Conservation (phyloP, 2,113 vertebrate genomes). For the Pelusios castaneus region DNA sequence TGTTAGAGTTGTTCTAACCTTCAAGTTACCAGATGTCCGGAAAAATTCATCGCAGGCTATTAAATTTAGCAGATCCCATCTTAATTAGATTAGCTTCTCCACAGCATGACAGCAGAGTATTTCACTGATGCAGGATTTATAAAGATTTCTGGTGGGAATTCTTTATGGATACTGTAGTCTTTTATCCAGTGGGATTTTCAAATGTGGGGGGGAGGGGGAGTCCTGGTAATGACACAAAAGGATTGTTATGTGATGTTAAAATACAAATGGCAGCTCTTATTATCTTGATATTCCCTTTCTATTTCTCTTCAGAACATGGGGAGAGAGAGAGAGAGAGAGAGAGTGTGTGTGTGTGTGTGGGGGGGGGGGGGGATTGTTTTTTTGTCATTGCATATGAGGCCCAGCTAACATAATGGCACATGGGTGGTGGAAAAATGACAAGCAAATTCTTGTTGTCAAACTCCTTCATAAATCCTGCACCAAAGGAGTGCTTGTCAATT, state of each 20-base stretch:
- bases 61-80: slow-evolving; percentile 84
- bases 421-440: slow-evolving; percentile 60
- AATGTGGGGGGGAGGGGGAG: slow-evolving; percentile 37
- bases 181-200: slow-evolving; percentile 75
- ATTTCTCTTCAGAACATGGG: slow-evolving; percentile 52
- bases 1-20: slow-evolving; percentile 71
- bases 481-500: slow-evolving; percentile 72
- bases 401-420: slow-evolving; percentile 43
- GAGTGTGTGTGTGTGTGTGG: no score
- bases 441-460: slow-evolving; percentile 75
- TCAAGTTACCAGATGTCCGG: slow-evolving; percentile 81
- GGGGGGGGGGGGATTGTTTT: neutral
- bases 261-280: slow-evolving; percentile 70
- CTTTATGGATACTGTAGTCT: slow-evolving; percentile 77
- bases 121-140: slow-evolving; percentile 78
- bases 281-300: slow-evolving; percentile 71
- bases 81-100: slow-evolving; percentile 86
- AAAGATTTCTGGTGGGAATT: slow-evolving; percentile 84
- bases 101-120: slow-evolving; percentile 77
- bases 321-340: no score
- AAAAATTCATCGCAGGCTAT: slow-evolving; percentile 85
- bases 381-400: slow-evolving; percentile 47
- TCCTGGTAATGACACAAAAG: slow-evolving; percentile 68
- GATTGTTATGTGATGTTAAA: slow-evolving; percentile 68
- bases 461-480: slow-evolving; percentile 71